Base-by-base conservation (phyloP, 2,797 vertebrate species). In the Hipposideros larvatus region DNA sequence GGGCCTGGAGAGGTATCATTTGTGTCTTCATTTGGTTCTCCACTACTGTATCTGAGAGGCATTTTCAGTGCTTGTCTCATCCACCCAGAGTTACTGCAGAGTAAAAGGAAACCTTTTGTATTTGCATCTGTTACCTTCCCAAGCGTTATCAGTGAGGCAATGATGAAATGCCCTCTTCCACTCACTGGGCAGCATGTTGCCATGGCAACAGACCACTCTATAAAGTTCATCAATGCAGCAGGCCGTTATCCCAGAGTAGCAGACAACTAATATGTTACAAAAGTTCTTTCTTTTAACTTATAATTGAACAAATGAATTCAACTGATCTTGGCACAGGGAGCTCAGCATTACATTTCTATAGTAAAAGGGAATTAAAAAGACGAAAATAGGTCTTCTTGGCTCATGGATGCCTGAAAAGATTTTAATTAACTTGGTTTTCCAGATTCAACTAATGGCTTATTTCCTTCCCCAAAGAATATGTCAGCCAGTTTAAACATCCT, bases 381-480 rank as follows among this genome's bases (percentile, higher is more conserved):
- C 53, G 46, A 78, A 79, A 89, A 34, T 7, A 74, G 31, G 31
- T n/a, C 31, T 91, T 74, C 37, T 43, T 57, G 41, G 19, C 46
- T 43, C 51, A 26, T 1, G 1, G 24, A 31, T 53, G n/a, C 18
- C 55, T 63, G 10, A 55, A 89, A 73, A 87, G 65, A 90, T 77
- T 97, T 96, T 95, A 95, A 92, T 97, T 90, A 96, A 78, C 46
- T 95, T 6, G 19, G 28, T 51, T 88, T 90, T 84, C 90, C 59
- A 90, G 77, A 77, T 86, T 80, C 51, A 83, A 77, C 51, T 59
- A 79, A 75, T 46, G 66, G 22, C 31, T 85, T 82, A 55, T 43
- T 70, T 70, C 31, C 63, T 37, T 19, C 59, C 46, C 1, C 16
- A 18, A 4, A 82, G 63, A 74, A 46, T 65, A 21, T 0, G 7